Conservation (phyloP, 2,888 invertebrate species). For the Nudaria mundana region DNA sequence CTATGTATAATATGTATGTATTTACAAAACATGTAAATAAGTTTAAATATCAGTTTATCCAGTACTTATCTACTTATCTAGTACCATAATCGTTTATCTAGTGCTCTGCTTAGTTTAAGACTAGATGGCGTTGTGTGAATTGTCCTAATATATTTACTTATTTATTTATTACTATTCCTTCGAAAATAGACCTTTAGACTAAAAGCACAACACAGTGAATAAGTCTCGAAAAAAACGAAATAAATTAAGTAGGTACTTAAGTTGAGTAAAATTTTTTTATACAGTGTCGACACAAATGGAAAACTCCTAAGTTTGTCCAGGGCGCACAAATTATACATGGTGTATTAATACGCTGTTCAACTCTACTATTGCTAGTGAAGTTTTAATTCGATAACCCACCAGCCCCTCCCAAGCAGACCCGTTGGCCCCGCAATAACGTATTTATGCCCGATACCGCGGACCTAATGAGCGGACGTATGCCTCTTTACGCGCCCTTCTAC, state of each 20-base stretch:
- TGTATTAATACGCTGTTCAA: conserved; percentile 80
- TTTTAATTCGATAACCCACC: conserved; percentile 77
- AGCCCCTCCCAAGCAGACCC: conserved; percentile 36
- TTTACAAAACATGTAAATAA: too few species aligned
- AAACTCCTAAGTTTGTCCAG: conserved; percentile 64
- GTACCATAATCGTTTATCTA: too few species aligned
- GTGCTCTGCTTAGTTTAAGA: too few species aligned
- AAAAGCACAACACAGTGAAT: too few species aligned
- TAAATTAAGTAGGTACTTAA: too few species aligned
- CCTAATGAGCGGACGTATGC: conserved; percentile 76
- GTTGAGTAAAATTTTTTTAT: background rate
- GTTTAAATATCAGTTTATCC: too few species aligned
- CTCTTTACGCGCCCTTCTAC: conserved; percentile 63
- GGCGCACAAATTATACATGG: conserved; percentile 78
- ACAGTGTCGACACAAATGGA: conserved; percentile 39
- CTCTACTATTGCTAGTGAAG: conserved; percentile 80
- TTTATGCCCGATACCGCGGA: conserved; percentile 78
- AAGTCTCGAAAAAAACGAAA: too few species aligned
- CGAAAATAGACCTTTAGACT: background rate
- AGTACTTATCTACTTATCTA: too few species aligned
- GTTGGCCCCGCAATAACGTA: conserved; percentile 68
- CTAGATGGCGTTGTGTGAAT: too few species aligned
- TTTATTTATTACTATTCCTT: too few species aligned
- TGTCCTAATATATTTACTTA: too few species aligned
- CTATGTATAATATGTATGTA: too few species aligned